Base-by-base conservation (phyloP, 2,888 invertebrate genomes). In the Ommatoiulus sabulosus region DNA sequence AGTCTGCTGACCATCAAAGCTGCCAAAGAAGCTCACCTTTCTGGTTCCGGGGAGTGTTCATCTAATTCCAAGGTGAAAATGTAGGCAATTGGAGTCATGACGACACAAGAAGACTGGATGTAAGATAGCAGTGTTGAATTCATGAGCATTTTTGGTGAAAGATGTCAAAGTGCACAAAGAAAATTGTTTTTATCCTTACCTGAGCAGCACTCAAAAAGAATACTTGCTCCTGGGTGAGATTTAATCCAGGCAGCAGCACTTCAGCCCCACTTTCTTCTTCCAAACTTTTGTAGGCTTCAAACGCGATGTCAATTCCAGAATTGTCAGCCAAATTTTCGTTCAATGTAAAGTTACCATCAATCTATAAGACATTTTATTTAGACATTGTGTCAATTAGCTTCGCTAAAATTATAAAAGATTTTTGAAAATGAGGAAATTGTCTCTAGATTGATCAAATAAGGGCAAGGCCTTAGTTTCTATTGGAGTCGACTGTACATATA, bases 251-350 rank as follows among this genome's bases (percentile, higher is more conserved):
- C 86, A 94, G 91, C 89, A 92, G 92, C 87, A 92, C 92, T 87
- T 91, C 91, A 1, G 88, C n/a, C 15, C 87, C 44, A 80, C 90
- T 87, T 43, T 87, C 57, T 20, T 89, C 72, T 44, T 89, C 90
- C 88, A 89, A 89, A 52, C 88, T 80, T 85, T 90, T 63, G 87
- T 90, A 90, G 57, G 94, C 93, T 89, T 93, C 92, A 20, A 52
- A 87, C 48, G 94, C 93, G 88, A 93, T 92, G 90, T 93, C 93
- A 88, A 94, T 91, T 20, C 93, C 94, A 12, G 93, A 93, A 87
- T 94, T 93, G 90, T 94, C 94, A 2, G 94, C 94, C 90, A 94
- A 92, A 90, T 94, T 94, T 90, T 94, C 94, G 90, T 94, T 94
- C 89, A 93, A 91, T 12, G 94, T 94, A 87, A 93, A 92, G 90